phyloP scores from a whole-genome alignment of 1,140 invertebrate genomes.

The Platorchestia sp. region DNA sequence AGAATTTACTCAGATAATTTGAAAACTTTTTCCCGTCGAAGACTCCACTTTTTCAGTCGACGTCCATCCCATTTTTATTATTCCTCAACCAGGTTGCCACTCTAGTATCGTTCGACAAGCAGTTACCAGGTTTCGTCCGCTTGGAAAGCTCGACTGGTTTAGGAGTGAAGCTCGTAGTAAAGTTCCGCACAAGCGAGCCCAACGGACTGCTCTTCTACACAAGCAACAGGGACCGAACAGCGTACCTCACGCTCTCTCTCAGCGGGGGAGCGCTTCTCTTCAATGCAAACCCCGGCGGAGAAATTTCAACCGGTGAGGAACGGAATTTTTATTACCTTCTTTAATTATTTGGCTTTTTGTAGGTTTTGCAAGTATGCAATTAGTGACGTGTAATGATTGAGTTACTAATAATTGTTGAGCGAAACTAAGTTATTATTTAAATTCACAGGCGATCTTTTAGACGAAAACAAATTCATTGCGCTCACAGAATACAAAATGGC shows the following conservation, averaged over 20 bases:
- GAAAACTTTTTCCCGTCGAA: background rate
- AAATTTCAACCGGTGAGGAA: conserved; percentile 72
- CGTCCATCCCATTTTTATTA: background rate
- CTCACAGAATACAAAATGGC: too few relatives aligned
- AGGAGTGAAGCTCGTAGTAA: conserved; percentile 81
- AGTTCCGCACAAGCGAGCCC: conserved; percentile 86
- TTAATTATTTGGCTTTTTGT: too few relatives aligned
- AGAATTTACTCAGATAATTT: too few relatives aligned
- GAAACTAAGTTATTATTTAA: too few relatives aligned
- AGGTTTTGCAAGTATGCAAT: too few relatives aligned
- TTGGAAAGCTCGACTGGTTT: conserved; percentile 70
- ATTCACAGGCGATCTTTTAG: too few relatives aligned
- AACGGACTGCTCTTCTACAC: conserved; percentile 86
- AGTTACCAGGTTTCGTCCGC: conserved; percentile 72
- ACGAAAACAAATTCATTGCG: too few relatives aligned
- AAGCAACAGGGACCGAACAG: conserved; percentile 75
- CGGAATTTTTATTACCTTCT: background rate
- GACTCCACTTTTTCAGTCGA: background rate
- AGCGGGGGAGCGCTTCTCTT: conserved; percentile 80
- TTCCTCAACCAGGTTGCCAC: conserved; percentile 70
- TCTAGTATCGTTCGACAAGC: conserved; percentile 77
- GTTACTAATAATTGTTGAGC: too few relatives aligned
- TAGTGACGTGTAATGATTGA: too few relatives aligned
- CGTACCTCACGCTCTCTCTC: conserved; percentile 79
- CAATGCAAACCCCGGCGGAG: conserved; percentile 72